Conservation (phyloP, 2,113 vertebrate species). For the Rhadina sibilatrix region DNA sequence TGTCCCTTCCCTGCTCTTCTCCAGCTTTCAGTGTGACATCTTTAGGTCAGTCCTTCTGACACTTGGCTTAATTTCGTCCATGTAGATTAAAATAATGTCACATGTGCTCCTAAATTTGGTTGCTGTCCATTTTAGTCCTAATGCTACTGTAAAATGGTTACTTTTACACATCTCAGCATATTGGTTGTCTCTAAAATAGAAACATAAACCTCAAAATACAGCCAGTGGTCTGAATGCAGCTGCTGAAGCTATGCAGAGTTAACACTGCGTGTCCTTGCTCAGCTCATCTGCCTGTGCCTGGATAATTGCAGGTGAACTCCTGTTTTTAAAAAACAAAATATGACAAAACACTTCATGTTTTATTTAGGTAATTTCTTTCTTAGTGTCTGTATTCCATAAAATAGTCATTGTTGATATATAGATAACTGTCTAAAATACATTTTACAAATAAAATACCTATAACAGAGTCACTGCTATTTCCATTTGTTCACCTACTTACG, state of each 20-base stretch:
- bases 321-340: background rate
- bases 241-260: background rate
- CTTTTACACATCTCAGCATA: background rate
- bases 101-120: background rate
- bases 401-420: background rate
- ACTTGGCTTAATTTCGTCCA: background rate
- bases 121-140: background rate
- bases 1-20: background rate
- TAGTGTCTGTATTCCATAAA: background rate
- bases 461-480: background rate
- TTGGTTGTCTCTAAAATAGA: slow-evolving; percentile 5
- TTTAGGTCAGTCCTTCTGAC: background rate
- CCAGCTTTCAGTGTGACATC: background rate
- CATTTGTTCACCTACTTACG: background rate
- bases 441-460: background rate
- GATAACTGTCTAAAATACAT: background rate
- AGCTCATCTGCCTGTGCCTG: background rate
- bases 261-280: background rate
- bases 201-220: background rate
- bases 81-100: background rate
- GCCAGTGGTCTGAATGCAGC: background rate
- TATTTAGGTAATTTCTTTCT: background rate
- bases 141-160: background rate
- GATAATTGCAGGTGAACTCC: background rate
- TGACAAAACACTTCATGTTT: background rate